Conservation (phyloP, 2,888 invertebrate species). For the Biston betularia region DNA sequence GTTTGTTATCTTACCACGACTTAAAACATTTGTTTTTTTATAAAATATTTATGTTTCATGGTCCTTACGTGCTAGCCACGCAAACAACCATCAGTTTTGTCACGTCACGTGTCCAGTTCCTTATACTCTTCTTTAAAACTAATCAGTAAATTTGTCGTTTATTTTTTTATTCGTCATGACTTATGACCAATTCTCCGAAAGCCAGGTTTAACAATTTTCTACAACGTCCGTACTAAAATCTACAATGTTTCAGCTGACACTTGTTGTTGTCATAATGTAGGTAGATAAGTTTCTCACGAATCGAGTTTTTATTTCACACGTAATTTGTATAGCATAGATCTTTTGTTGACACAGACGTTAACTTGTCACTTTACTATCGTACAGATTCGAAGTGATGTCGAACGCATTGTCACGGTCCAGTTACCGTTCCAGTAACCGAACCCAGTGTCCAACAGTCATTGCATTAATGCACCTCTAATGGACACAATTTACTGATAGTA, state of each 20-base stretch:
- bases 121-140: not conserved
- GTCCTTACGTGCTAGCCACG: too few relatives aligned
- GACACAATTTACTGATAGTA: constrained; percentile 17
- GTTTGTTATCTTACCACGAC: too few relatives aligned
- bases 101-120: too few relatives aligned
- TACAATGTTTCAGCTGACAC: too few relatives aligned
- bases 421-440: constrained; percentile 16
- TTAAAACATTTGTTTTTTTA: too few relatives aligned
- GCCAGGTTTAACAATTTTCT: not conserved
- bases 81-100: too few relatives aligned
- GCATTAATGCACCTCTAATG: constrained; percentile 29
- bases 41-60: too few relatives aligned
- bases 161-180: not conserved
- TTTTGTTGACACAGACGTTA: not conserved
- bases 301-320: not conserved
- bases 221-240: not conserved
- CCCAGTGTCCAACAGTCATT: constrained; percentile 2
- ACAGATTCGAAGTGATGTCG: not conserved
- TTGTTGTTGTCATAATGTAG: too few relatives aligned
- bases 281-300: not conserved
- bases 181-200: not conserved
- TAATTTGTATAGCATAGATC: not conserved
- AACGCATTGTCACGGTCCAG: constrained; percentile 25
- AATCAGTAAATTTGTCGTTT: not conserved
- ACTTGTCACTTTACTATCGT: too few relatives aligned